Conservation (phyloP, 1,140 invertebrate genomes). For the Anoplolepis gracilipes region DNA sequence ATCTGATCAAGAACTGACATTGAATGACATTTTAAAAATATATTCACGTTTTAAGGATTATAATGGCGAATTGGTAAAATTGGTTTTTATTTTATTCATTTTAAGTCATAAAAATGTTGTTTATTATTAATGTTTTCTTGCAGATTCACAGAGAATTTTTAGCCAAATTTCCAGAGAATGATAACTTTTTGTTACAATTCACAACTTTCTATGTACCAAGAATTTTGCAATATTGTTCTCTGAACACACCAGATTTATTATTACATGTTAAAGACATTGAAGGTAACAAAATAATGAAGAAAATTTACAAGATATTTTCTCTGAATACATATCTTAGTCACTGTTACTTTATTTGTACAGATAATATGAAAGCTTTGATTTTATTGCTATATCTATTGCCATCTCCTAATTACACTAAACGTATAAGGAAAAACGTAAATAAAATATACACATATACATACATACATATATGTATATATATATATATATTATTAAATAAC, state of each 20-base stretch:
- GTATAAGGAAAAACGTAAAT: too few species aligned
- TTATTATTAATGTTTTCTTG: too few species aligned
- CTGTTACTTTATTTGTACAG: background rate
- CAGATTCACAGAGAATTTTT: too few species aligned
- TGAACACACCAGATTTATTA: background rate
- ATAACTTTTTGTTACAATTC: too few species aligned
- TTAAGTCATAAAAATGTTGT: too few species aligned
- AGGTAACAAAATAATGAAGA: background rate
- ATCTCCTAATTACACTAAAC: too few species aligned
- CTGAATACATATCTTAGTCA: background rate
- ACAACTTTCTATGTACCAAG: background rate
- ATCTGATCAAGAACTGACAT: background rate
- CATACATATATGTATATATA: too few species aligned
- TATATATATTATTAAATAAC: too few species aligned
- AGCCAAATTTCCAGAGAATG: too few species aligned
- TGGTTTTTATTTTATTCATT: too few species aligned
- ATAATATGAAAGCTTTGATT: conserved; percentile 7
- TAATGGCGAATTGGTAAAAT: background rate
- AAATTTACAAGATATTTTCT: background rate
- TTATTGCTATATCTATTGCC: background rate
- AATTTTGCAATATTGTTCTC: background rate
- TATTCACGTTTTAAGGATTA: conserved; percentile 16
- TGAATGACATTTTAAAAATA: background rate
- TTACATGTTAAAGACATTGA: background rate
- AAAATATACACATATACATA: too few species aligned